Base-by-base conservation (phyloP, 2,113 vertebrate genomes). In the Onychostoma macrolepis region DNA sequence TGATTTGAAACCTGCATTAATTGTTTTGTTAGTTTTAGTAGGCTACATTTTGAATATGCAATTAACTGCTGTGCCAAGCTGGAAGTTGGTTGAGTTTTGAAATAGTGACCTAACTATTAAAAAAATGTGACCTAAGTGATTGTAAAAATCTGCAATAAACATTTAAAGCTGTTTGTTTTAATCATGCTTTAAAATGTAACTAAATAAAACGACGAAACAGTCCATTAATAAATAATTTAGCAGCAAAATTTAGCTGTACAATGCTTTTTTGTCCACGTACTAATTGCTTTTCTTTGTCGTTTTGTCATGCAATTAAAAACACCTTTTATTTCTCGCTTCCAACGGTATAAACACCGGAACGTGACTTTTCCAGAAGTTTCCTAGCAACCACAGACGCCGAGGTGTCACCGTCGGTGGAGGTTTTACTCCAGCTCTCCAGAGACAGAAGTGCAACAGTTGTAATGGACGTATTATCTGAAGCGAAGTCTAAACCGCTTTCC, bases 381-480 rank as follows among this genome's bases (percentile, higher is more conserved):
- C 56, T 89, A 92, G 94, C 93, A 93, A 93, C 93, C 85, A 3
- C 61, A 45, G 53, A 80, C 67, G 67, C 74, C 1, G 45, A 45
- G n/a, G 4, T 48, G 41, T 26, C 74, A 17, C n/a, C 7, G 43
- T 26, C 12, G 48, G 43, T 21, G 15, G 19, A 41, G 4, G 13
- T 84, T 2, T 28, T 4, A 75, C 58, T 9, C 48, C 58, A 2
- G 11, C 53, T 86, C 71, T 30, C 17, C 6, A 30, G 24, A 5
- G 45, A 67, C 61, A 72, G 41, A 83, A 67, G 13, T 17, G 38
- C 17, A 58, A 15, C 65, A 6, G 0, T 26, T 50, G 48, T n/a
- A 53, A 95, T 94, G 94, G 92, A 94, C 56, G 83, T 87, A 1
- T 78, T 84, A 13, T 45, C 81, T 0, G 85, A 93, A n/a, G 82